A percentile compares a stretch with the other conserved stretches of the same genome.
Conservation (phyloP, 2,888 invertebrate genomes). For the Cataglyphis rosenhaueri region DNA sequence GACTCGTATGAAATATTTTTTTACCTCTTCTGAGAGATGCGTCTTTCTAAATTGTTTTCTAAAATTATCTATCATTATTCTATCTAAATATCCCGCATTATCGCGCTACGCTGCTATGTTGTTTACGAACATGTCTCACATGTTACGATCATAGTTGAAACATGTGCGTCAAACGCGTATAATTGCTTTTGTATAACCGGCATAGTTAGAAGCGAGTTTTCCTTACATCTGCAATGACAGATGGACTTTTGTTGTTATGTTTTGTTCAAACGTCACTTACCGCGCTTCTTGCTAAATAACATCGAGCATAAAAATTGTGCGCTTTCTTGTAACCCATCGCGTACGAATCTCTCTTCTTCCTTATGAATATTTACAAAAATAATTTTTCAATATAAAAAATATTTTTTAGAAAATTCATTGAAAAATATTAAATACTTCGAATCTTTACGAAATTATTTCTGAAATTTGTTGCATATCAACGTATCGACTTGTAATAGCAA, state of each 20-base stretch:
- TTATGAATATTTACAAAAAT: background rate
- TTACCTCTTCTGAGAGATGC: conserved; percentile 13
- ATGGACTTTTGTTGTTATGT: conserved; percentile 14
- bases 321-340: background rate
- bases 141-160: conserved; percentile 15
- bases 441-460: background rate
- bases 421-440: background rate
- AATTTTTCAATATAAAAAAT: background rate
- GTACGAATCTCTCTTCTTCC: background rate
- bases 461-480: background rate
- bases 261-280: conserved; percentile 14
- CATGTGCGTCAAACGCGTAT: conserved; percentile 37
- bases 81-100: conserved; percentile 18
- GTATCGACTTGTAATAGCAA: background rate
- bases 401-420: background rate
- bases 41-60: conserved; percentile 4
- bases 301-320: conserved; percentile 8
- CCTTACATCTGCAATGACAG: background rate
- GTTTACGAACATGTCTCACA: conserved; percentile 39
- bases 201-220: background rate
- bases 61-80: conserved; percentile 19
- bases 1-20: conserved; percentile 21
- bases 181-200: conserved; percentile 48
- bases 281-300: conserved; percentile 24
- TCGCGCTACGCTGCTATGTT: conserved; percentile 9